Conservation (phyloP, 92 coral and sea anemone species). For the Heliopora coerulea region DNA sequence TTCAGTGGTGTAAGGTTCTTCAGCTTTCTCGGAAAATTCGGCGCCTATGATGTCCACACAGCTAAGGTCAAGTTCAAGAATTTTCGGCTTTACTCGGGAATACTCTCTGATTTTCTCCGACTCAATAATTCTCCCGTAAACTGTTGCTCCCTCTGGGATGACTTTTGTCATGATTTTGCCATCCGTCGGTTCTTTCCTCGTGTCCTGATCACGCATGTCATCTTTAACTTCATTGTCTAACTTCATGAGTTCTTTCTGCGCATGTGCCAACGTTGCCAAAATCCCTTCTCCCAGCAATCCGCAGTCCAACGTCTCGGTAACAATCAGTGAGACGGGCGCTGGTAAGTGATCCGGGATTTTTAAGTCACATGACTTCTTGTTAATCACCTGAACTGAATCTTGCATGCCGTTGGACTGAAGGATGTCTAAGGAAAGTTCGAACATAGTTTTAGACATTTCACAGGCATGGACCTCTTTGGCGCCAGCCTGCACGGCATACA, state of each 20-base stretch:
- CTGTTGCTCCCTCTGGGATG: conserved; percentile 76
- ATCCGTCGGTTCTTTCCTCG: background rate
- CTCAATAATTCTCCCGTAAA: conserved; percentile 74
- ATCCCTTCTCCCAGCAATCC: conserved; percentile 97
- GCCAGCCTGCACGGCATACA: conserved; percentile 93
- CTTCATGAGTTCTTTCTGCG: conserved; percentile 60
- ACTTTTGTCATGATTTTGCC: conserved; percentile 48
- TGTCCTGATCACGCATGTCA: background rate
- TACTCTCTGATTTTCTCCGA: conserved; percentile 71
- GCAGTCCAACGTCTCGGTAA: conserved; percentile 94
- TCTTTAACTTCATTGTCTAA: background rate
- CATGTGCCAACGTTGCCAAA: conserved; percentile 78
- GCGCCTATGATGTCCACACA: conserved; percentile 69
- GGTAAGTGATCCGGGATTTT: conserved; percentile 70
- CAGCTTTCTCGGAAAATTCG: conserved; percentile 48
- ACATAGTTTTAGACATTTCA: conserved; percentile 97
- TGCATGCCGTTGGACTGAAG: conserved; percentile 77
- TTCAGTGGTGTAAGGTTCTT: conserved; percentile 92
- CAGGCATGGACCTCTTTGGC: conserved; percentile 90
- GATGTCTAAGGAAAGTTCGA: conserved; percentile 80
- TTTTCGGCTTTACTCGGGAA: conserved; percentile 42
- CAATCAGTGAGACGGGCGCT: conserved; percentile 59
- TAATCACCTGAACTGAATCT: conserved; percentile 60
- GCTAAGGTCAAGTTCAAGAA: conserved; percentile 56
- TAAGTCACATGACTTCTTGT: conserved; percentile 88